These are phyloP conservation scores for Drosophila anceps DNA, from an alignment of 2,888 invertebrate genomes.

Conservation along the genomic window DNA sequence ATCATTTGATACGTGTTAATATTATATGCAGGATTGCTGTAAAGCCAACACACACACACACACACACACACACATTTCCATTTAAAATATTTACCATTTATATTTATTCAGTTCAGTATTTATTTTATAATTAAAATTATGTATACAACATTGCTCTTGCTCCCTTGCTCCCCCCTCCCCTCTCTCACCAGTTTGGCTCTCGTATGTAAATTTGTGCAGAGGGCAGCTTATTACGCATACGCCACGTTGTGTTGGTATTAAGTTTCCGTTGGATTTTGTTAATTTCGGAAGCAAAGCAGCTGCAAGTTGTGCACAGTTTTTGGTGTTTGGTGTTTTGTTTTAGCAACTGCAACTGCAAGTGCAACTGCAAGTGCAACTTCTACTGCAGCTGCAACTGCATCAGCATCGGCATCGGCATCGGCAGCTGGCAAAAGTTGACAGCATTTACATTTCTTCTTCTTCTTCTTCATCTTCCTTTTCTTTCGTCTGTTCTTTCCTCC, in stretches of 20 bases:
- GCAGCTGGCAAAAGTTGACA: conserved; percentile 61
- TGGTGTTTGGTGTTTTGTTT: conserved; percentile 7
- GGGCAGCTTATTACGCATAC: conserved; percentile 60
- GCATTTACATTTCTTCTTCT: conserved; percentile 60
- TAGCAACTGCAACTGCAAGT: conserved; percentile 31
- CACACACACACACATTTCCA: not conserved
- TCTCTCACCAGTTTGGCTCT: not conserved
- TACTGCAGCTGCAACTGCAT: conserved; percentile 22
- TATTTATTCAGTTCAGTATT: conserved; percentile 50
- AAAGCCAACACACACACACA: not conserved
- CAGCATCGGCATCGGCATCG: conserved; percentile 6
- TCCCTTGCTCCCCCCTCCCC: not conserved
- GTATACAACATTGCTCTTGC: conserved; percentile 2
- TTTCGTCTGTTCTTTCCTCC: conserved; percentile 15
- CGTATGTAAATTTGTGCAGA: conserved; percentile 48
- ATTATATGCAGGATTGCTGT: conserved; percentile 17
- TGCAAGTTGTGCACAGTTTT: conserved; percentile 24
- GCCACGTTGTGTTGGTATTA: conserved; percentile 56
- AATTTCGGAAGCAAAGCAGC: conserved; percentile 58
- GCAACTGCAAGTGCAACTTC: conserved; percentile 28
- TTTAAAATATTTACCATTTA: conserved; percentile 46
- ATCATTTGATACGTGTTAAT: conserved; percentile 40
- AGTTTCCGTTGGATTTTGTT: conserved; percentile 55
- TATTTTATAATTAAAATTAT: conserved; percentile 47
- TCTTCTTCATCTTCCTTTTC: conserved; percentile 4